Base-by-base conservation (phyloP, 1,140 invertebrate species). In the Heliconius hermathena region DNA sequence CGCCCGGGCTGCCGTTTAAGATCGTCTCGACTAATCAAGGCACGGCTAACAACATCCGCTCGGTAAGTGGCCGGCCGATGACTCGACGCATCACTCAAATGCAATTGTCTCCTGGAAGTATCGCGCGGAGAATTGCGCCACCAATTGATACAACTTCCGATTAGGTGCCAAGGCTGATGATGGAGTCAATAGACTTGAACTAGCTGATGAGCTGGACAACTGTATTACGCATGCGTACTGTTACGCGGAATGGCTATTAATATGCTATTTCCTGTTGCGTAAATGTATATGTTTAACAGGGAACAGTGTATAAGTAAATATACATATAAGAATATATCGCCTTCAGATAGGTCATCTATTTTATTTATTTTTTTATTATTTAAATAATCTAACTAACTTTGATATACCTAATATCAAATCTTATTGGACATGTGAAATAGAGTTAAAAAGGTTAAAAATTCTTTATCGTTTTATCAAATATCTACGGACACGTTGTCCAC, bases 41-140 rank as follows among this genome's bases (percentile, higher is more conserved):
- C 88, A 83, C 88, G 88, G 91, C 92, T 94, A 93, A 94, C 91
- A 89, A 93, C 93, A 93, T 94, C 93, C 93, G 92, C 88, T 87
- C 84, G 78, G 85, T 87, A 91, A 92, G 91, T 92, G 91, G 89
- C 82, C 83, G 90, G 89, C 88, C 90, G 91, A 93, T 92, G 91
- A 91, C 91, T 91, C 89, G 88, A 77, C 88, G 84, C 83, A 85
- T 87, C 85, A 83, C 77, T 88, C 85, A 91, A 90, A 93, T 94
- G 93, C 91, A 94, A 93, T 91, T 89, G 88, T 92, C 89, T 90
- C 82, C 81, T 83, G 80, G 83, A 84, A 87, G 81, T 84, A 85
- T 88, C 84, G 86, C 85, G 87, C 84, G 84, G 77, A 82, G 86
- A 90, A 88, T 89, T 85, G 88, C 87, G 86, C 83, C 84, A 85